A percentile compares a stretch with the other conserved stretches of the same genome.
Conservation (phyloP, 2,888 invertebrate genomes). For the Matsumyia berberina region DNA sequence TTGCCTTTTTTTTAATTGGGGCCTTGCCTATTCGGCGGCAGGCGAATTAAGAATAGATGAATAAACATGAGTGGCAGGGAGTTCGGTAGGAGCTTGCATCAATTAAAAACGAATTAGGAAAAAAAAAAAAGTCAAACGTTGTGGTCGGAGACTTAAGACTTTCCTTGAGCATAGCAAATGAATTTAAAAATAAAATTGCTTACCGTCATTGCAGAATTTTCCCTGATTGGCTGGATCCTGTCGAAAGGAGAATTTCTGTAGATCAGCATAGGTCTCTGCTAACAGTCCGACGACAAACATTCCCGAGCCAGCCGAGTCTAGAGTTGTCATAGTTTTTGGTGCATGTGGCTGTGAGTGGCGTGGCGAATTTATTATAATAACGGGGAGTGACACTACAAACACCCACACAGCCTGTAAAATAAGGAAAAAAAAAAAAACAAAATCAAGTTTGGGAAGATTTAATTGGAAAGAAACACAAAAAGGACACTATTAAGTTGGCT, state of each 20-base stretch:
- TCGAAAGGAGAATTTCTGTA: constrained; percentile 96
- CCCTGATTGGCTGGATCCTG: constrained; percentile 95
- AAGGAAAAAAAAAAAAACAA: constrained; percentile 43
- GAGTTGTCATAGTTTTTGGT: constrained; percentile 93
- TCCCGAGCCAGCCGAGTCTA: constrained; percentile 94
- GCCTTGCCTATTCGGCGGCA: constrained; percentile 21
- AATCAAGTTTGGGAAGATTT: background rate
- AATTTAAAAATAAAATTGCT: constrained; percentile 75
- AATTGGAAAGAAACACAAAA: no score
- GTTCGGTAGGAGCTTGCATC: constrained; percentile 12
- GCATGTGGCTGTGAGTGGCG: constrained; percentile 90
- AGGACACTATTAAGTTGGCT: no score
- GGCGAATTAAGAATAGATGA: constrained; percentile 50
- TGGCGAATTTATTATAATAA: constrained; percentile 95
- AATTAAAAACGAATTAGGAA: constrained; percentile 52
- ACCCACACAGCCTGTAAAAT: constrained; percentile 94
- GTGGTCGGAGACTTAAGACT: background rate
- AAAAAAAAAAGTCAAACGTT: constrained; percentile 1
- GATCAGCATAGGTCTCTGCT: constrained; percentile 95
- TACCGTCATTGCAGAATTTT: constrained; percentile 96
- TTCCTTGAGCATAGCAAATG: background rate
- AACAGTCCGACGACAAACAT: constrained; percentile 93
- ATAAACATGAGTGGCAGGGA: constrained; percentile 43
- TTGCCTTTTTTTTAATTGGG: constrained; percentile 36
- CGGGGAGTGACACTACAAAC: constrained; percentile 94